Conservation (phyloP, 2,888 invertebrate genomes). For the Drosophila eohydei region DNA sequence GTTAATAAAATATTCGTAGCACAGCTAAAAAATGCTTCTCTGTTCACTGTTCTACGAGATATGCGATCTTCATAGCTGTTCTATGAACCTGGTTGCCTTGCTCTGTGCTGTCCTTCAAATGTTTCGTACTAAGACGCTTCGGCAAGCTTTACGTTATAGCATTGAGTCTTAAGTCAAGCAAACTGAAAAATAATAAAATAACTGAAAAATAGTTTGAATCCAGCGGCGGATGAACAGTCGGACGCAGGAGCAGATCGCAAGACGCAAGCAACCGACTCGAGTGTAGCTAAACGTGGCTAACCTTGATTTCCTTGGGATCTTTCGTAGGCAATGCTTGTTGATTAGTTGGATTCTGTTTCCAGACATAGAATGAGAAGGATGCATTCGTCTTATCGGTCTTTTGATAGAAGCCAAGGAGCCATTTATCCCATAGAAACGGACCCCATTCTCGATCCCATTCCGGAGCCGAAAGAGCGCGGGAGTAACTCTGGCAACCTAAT, state of each 20-base stretch:
- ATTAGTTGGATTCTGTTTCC: no score
- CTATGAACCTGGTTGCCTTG: no score
- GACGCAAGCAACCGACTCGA: background rate
- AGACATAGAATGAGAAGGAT: background rate
- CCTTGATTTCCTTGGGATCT: no score
- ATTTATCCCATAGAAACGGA: constrained; percentile 10
- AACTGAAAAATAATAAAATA: background rate
- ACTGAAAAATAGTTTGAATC: background rate
- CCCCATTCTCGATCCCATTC: fast-evolving
- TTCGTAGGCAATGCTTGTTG: background rate
- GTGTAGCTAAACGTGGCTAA: background rate
- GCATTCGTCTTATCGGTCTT: background rate
- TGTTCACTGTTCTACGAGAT: no score
- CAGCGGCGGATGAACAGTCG: background rate
- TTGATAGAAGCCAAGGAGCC: background rate
- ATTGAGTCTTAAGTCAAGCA: background rate
- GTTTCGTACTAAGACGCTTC: no score
- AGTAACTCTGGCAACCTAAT: background rate
- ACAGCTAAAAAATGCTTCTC: no score
- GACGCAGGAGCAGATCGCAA: background rate
- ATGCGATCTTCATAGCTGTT: no score
- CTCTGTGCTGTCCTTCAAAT: no score
- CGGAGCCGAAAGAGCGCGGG: background rate
- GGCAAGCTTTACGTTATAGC: background rate
- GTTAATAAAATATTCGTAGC: background rate